Base-by-base conservation (phyloP, 2,113 vertebrate genomes). In the Oncorhynchus tshawytscha region DNA sequence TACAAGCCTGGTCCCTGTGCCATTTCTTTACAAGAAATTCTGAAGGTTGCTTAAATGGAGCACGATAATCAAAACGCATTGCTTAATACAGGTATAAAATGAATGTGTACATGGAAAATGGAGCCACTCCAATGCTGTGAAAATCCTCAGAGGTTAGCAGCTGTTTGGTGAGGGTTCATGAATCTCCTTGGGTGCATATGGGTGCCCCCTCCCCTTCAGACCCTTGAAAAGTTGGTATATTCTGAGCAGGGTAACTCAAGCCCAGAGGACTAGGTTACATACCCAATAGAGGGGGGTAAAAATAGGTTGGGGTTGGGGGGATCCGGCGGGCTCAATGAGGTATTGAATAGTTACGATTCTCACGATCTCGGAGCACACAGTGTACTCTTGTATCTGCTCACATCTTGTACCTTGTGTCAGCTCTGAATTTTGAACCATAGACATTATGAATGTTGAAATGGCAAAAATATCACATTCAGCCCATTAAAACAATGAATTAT, bases 201-300 rank as follows among this genome's bases (percentile, higher is more conserved):
- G 78, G 72, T 65, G 72, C 78, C 91, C 0, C 27, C 16, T 29
- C 92, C 84, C 68, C 70, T 80, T 64, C 64, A 59, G 74, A 70
- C 83, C 79, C 74, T 81, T 85, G 82, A 79, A 64, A 86, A 89
- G 78, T 81, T 20, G 48, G 49, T 92, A 90, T 93, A 93, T 93
- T 93, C 92, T 89, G 90, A 91, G 86, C 78, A 34, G 85, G 74
- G 93, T 90, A 94, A 94, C 87, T 78, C 54, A 91, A 93, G 87
- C 86, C 84, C 74, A 34, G 72, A 20, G 70, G 74, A 74, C 76
- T 39, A 34, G 73, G 81, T 91, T 90, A 76, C 25, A 39, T 75
- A 82, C 80, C 80, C 74, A 75, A 49, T 79, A 70, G 73, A n/a
- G 45, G 15, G 11, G 51, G 34, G 67, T 88, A 93, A 88, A 91